Evolutionary conservation across 2,797 vertebrate species (phyloP), one percentile per base, ranked within the genome.

Genomic region (Cossypha dichroa): DNA sequence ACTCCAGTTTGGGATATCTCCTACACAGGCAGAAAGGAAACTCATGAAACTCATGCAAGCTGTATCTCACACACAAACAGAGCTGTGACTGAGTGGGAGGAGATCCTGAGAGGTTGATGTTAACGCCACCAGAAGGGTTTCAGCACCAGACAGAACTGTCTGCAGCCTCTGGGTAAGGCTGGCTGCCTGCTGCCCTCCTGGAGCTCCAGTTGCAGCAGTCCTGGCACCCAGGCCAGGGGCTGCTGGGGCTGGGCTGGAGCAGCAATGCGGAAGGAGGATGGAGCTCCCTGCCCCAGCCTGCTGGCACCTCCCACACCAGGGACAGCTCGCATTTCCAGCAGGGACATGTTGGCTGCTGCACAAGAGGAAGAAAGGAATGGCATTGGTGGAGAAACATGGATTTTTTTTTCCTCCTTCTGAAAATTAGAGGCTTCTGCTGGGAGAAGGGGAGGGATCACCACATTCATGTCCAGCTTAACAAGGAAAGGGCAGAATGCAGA

Each of bases 221-320:
- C n/a, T 8, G 17, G 64, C 1, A 7, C 22, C 33, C 4, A 1
- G 66, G 78, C 60, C 40, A 17, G 81, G 49, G 69, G 43, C 68
- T 76, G 76, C 41, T n/a, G 49, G 43, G 45, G 62, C 88, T 73
- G 79, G 81, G 85, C 79, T 79, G 49, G 49, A 64, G 70, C 73
- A 95, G 94, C 74, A 94, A 95, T 33, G 84, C 13, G 18, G 92
- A 75, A 96, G 84, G 72, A 94, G 62, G 55, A 34, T 21, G 38
- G 56, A 81, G 59, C 58, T 92, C 81, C 58, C 69, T 92, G 80
- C 78, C 77, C 3, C 0, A 94, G 94, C 88, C 84, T 94, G 92
- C 88, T 85, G 86, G 69, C 77, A 73, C 28, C 74, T 93, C 86
- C 94, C 77, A 76, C 88, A 60, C 1, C 22, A 91, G 86, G 52